Percentiles rank a stretch among this genome's conserved stretches.
phyloP scores from a whole-genome alignment of 2,797 vertebrate species.

The Decapterus maruadsi region DNA sequence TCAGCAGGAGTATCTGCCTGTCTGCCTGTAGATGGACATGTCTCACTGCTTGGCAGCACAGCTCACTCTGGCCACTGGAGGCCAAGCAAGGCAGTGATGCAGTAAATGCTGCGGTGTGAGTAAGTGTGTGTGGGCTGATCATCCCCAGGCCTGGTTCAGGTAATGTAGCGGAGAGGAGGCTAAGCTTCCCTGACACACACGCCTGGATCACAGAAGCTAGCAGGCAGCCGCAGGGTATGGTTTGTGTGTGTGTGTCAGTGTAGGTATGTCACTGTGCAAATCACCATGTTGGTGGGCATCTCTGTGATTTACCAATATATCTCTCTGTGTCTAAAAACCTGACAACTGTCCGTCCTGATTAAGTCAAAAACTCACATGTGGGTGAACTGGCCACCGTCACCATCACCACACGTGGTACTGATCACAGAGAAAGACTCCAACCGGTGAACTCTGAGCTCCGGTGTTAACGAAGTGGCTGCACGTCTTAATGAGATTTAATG shows the following conservation, averaged over 20 bases:
- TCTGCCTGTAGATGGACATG: conserved; percentile 53
- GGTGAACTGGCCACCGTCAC: background rate
- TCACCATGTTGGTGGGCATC: conserved; percentile 21
- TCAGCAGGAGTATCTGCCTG: conserved; percentile 6
- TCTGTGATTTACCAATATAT: conserved; percentile 43
- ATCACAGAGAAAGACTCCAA: background rate
- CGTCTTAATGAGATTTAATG: conserved; percentile 37
- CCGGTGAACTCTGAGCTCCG: background rate
- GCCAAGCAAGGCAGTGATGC: conserved; percentile 77
- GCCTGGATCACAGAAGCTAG: conserved; percentile 77
- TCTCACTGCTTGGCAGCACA: conserved; percentile 63
- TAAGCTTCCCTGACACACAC: conserved; percentile 78
- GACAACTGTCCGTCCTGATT: conserved; percentile 9
- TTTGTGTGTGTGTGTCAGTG: conserved; percentile 36
- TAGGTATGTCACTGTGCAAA: conserved; percentile 13
- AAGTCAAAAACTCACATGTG: conserved; percentile 18
- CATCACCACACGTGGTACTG: background rate
- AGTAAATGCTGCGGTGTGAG: conserved; percentile 68
- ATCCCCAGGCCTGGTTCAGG: conserved; percentile 80
- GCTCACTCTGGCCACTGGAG: conserved; percentile 75
- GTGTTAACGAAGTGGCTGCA: conserved; percentile 6
- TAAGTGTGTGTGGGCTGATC: conserved; percentile 70
- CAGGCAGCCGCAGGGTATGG: conserved; percentile 49
- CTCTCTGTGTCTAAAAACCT: conserved; percentile 33
- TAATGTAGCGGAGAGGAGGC: conserved; percentile 79